phyloP scores from a whole-genome alignment of 2,113 vertebrate species.

The Odocoileus virginianus region DNA sequence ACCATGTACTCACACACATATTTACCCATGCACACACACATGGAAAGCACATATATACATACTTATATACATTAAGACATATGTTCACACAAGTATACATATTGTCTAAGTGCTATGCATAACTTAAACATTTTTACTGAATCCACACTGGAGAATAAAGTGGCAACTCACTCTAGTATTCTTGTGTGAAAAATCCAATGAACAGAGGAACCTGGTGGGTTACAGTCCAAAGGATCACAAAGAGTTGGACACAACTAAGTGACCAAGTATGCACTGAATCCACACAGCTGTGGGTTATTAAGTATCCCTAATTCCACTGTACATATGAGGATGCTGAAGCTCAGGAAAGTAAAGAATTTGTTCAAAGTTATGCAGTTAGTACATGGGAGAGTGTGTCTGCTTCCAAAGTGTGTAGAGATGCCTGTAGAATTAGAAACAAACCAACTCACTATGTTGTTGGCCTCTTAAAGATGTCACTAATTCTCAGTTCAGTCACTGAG shows the following conservation, averaged over 20 bases:
- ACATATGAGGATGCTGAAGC: not conserved
- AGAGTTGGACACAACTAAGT: not conserved
- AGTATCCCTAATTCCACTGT: not conserved
- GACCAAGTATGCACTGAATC: not conserved
- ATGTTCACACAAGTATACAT: not conserved
- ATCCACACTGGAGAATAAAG: not conserved
- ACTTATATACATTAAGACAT: not conserved
- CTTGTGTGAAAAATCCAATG: not conserved
- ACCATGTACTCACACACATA: not conserved
- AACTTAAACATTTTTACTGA: not conserved
- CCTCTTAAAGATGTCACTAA: conserved; percentile 8
- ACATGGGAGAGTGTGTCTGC: not conserved
- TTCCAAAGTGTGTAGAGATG: not conserved
- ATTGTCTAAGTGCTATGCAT: not conserved
- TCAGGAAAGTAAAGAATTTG: not conserved
- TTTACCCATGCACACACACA: not conserved
- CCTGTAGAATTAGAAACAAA: conserved; percentile 4
- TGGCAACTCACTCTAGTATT: not conserved
- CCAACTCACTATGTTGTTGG: not conserved
- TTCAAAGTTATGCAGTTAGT: not conserved
- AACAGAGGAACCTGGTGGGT: not conserved
- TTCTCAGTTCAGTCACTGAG: not conserved
- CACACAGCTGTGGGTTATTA: not conserved
- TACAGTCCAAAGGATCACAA: not conserved
- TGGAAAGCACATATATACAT: not conserved